A percentile compares a stretch with the other conserved stretches of the same genome.
Evolutionary conservation across 2,797 vertebrate genomes (phyloP).

Genomic region (Bradypodion ventrale): DNA sequence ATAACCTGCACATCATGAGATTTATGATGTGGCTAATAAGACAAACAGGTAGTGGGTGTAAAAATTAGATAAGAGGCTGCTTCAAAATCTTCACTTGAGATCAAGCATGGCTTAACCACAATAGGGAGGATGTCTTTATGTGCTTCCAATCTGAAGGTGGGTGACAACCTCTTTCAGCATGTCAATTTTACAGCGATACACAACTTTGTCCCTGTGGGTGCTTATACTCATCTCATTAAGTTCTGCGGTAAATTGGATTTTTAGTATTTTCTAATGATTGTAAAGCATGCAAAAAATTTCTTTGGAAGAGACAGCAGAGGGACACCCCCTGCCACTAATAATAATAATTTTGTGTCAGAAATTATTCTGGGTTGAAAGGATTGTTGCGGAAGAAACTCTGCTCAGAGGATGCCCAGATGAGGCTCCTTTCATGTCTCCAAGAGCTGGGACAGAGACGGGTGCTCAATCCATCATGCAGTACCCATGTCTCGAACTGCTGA

Average conservation of each 20-base stretch:
- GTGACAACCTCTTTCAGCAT: not conserved
- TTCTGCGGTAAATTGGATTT: not conserved
- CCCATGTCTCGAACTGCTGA: too few species aligned
- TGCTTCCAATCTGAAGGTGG: not conserved
- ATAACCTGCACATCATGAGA: not conserved
- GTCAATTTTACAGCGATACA: not conserved
- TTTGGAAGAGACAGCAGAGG: not conserved
- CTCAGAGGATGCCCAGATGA: too few species aligned
- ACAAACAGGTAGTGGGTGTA: slow-evolving; percentile 75
- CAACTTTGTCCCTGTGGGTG: not conserved
- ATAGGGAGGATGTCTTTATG: not conserved
- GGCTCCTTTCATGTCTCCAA: too few species aligned
- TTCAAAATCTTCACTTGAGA: rapidly evolving
- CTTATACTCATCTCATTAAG: not conserved
- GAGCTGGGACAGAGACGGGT: too few species aligned
- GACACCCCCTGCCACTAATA: not conserved
- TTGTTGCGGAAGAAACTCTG: too few species aligned
- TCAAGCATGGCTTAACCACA: not conserved
- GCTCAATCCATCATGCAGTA: too few species aligned
- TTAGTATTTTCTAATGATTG: not conserved
- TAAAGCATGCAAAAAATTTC: not conserved
- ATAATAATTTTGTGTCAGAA: too few species aligned
- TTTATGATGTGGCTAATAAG: not conserved
- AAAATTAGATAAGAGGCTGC: slow-evolving; percentile 2
- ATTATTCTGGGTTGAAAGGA: too few species aligned